These are phyloP conservation scores for Heteropelma amictum DNA, from an alignment of 2,888 invertebrate species.

Conservation along the genomic window DNA sequence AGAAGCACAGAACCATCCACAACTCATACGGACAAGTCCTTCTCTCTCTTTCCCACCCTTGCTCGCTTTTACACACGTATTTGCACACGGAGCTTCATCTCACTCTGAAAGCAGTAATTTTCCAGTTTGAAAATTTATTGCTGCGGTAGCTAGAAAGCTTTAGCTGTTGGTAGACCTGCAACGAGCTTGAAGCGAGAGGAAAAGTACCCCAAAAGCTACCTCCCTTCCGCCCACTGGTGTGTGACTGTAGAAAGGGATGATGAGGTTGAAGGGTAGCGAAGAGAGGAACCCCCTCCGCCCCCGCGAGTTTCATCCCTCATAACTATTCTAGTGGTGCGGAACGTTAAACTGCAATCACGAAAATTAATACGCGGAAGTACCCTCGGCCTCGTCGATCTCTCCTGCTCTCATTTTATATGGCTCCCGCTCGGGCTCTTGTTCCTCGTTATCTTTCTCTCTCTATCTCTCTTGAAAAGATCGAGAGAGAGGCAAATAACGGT, in stretches of 20 bases:
- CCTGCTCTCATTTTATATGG: constrained; percentile 1
- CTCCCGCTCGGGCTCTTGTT: not conserved
- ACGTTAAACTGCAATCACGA: constrained; percentile 61
- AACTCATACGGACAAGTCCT: not conserved
- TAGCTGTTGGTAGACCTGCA: constrained; percentile 8
- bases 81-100: not conserved
- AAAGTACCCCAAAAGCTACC: constrained; percentile 1
- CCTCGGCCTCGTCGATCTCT: constrained; percentile 37
- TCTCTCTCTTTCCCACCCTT: not conserved
- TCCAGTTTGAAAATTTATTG: constrained; percentile 58
- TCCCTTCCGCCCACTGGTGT: constrained; percentile 9
- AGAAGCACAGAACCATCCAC: not conserved
- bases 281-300: not conserved
- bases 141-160: constrained; percentile 27
- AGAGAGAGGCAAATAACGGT: constrained; percentile 18
- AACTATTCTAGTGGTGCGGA: constrained; percentile 57
- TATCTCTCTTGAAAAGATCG: not conserved
- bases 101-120: constrained; percentile 49
- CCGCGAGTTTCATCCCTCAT: constrained; percentile 57
- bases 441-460: not conserved
- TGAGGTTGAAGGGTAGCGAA: constrained; percentile 9
- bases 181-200: not conserved
- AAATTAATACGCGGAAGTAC: constrained; percentile 57
- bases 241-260: not conserved
- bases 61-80: not conserved